Conservation (phyloP, 2,888 invertebrate species). For the Epinotia brunnichana region DNA sequence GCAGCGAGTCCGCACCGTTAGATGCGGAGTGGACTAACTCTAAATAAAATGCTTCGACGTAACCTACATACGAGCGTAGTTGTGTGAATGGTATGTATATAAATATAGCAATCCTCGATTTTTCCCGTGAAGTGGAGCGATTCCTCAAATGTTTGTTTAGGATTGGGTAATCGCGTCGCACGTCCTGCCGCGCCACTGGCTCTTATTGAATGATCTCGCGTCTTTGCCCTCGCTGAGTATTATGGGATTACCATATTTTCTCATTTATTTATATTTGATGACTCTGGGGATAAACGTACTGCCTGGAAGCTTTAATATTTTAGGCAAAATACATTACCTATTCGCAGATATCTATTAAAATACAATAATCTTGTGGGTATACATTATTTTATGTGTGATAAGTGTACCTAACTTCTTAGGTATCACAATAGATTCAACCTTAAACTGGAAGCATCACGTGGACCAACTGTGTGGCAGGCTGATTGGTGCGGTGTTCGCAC, state of each 20-base stretch:
- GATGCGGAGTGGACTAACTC: neutral
- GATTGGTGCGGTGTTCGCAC: too few relatives aligned
- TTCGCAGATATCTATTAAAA: neutral
- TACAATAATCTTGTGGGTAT: neutral
- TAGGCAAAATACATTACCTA: slow-evolving; percentile 1
- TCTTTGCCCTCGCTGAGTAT: slow-evolving; percentile 45
- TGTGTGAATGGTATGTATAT: slow-evolving; percentile 20
- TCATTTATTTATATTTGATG: slow-evolving; percentile 43
- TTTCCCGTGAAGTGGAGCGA: slow-evolving; percentile 56
- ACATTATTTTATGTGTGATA: too few relatives aligned
- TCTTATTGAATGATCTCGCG: slow-evolving; percentile 61
- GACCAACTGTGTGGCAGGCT: too few relatives aligned
- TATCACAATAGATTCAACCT: too few relatives aligned
- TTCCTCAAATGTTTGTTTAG: slow-evolving; percentile 72
- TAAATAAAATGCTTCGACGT: neutral
- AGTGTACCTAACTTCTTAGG: too few relatives aligned
- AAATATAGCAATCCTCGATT: slow-evolving; percentile 54
- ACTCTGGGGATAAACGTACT: slow-evolving; percentile 36
- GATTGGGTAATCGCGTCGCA: slow-evolving; percentile 57
- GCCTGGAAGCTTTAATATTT: slow-evolving; percentile 4
- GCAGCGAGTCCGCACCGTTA: too few relatives aligned
- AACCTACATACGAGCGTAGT: neutral
- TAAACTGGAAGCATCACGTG: too few relatives aligned
- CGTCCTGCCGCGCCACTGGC: slow-evolving; percentile 53
- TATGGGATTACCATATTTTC: slow-evolving; percentile 42